phyloP scores from a whole-genome alignment of 1,140 invertebrate genomes.

The Brachystomella parvula region DNA sequence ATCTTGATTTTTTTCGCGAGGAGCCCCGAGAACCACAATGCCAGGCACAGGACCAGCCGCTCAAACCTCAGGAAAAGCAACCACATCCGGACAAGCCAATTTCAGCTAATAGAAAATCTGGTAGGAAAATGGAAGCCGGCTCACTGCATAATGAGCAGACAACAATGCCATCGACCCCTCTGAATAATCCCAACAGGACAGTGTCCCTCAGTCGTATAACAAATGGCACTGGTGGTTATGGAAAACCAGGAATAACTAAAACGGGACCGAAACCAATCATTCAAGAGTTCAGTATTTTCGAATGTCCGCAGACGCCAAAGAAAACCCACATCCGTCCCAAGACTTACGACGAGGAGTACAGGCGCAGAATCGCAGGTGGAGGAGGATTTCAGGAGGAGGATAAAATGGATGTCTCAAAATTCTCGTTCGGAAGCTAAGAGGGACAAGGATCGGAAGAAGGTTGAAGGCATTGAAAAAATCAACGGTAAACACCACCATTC shows the following conservation, averaged over 20 bases:
- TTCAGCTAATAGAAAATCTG: not conserved
- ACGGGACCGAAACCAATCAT: not conserved
- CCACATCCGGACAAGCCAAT: too few relatives aligned
- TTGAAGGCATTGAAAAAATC: not conserved
- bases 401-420: not conserved
- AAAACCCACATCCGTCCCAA: not conserved
- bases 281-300: constrained; percentile 1
- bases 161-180: too few relatives aligned
- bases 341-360: not conserved
- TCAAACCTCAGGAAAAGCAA: too few relatives aligned
- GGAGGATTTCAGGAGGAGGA: not conserved
- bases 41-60: too few relatives aligned
- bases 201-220: not conserved
- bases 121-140: not conserved
- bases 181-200: not conserved
- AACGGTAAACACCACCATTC: not conserved
- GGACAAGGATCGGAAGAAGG: not conserved
- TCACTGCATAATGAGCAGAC: not conserved
- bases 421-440: not conserved
- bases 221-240: too few relatives aligned
- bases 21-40: too few relatives aligned
- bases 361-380: not conserved
- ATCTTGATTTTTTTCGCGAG: too few relatives aligned
- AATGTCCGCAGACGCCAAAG: not conserved
- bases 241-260: not conserved